A percentile compares a stretch with the other conserved stretches of the same genome.
These are phyloP conservation scores for Passerina amoena DNA, from an alignment of 2,113 vertebrate species.

Conservation along the genomic window DNA sequence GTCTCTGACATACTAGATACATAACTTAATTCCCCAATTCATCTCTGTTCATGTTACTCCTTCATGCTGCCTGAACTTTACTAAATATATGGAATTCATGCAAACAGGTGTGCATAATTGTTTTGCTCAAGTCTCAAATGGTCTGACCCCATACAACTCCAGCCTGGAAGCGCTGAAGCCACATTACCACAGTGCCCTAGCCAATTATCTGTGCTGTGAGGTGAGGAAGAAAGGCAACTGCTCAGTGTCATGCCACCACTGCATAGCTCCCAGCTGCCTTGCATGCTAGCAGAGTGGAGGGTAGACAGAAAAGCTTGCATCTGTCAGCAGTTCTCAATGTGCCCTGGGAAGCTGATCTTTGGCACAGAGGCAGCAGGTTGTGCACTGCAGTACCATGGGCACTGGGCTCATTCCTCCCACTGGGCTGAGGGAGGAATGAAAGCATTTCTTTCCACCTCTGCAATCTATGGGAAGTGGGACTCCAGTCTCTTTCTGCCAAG, in stretches of 20 bases:
- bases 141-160: not conserved
- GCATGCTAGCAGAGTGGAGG: not conserved
- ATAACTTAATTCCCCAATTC: not conserved
- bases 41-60: not conserved
- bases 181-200: not conserved
- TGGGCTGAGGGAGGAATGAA: not conserved
- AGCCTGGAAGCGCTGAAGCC: not conserved
- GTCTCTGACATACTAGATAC: not conserved
- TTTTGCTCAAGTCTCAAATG: not conserved
- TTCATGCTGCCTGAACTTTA: not conserved
- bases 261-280: conserved; percentile 25
- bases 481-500: not conserved
- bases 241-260: not conserved
- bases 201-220: not conserved
- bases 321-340: conserved; percentile 1
- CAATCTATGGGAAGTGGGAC: not conserved
- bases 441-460: not conserved
- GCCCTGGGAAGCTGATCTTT: not conserved
- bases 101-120: not conserved
- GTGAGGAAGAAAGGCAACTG: not conserved
- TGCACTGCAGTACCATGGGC: not conserved
- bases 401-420: not conserved
- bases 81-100: not conserved
- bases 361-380: not conserved
- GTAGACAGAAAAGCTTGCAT: not conserved